Evolutionary conservation across 2,113 vertebrate species (phyloP).

Genomic region (Eubucco bourcierii): DNA sequence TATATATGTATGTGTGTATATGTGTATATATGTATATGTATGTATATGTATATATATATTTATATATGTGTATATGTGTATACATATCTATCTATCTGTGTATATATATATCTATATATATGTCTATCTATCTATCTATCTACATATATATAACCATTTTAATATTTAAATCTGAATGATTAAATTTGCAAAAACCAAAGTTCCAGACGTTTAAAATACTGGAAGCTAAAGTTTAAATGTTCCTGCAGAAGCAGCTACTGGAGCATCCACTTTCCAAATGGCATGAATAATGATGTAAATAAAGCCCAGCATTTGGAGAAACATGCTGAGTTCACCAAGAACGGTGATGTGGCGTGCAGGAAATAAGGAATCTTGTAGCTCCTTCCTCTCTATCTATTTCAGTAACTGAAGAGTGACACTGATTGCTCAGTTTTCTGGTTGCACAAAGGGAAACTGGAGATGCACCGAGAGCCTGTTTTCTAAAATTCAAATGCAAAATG

Average conservation of each 20-base stretch:
- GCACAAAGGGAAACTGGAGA: neutral
- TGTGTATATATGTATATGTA: too few relatives aligned
- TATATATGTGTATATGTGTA: too few relatives aligned
- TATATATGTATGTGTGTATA: too few relatives aligned
- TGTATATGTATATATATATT: too few relatives aligned
- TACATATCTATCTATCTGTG: too few relatives aligned
- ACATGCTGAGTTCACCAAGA: slow-evolving; percentile 25
- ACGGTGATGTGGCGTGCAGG: neutral
- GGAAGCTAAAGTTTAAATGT: neutral
- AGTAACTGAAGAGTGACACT: slow-evolving; percentile 4
- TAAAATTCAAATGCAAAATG: neutral
- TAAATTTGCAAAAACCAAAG: neutral
- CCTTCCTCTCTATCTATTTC: slow-evolving; percentile 10
- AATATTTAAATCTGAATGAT: neutral
- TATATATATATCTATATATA: too few relatives aligned
- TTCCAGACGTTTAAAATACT: neutral
- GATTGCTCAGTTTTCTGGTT: slow-evolving; percentile 2
- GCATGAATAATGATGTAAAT: neutral
- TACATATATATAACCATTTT: neutral
- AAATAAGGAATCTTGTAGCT: slow-evolving; percentile 25
- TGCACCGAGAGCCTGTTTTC: neutral
- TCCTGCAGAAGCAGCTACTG: neutral
- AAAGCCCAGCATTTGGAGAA: neutral
- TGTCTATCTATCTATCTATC: too few relatives aligned
- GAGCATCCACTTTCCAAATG: neutral